Base-by-base conservation (phyloP, 2,888 invertebrate species). In the Conistra vaccinii region DNA sequence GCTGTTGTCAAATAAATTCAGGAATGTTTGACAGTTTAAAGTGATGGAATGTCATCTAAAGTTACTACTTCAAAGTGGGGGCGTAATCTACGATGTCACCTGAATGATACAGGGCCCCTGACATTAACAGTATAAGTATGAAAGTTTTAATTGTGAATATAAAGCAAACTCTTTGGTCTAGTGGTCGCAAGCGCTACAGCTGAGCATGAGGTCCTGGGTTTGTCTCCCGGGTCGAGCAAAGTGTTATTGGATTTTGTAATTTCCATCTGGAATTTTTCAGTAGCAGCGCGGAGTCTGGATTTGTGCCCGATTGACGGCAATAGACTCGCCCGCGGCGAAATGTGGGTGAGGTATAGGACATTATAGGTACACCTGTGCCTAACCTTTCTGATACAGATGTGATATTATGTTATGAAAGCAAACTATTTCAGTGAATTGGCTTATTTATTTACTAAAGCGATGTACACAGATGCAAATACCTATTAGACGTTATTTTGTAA, bases 11-110 rank as follows among this genome's bases (percentile, higher is more conserved):
- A 73, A 65, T 65, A 35, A 65, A 63, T 75, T 83, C 20, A 39
- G 29, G 7, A 76, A 72, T 70, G 42, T 80, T 78, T 65, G 66
- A 32, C 60, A 78, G 69, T 69, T 69, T 58, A 58, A 48, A 70
- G 63, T 70, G 42, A 66, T 42, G 45, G 55, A 57, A 72, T 45
- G 42, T 76, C 67, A 83, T 74, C 32, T 2, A 32, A 72, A 72
- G 67, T 76, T 68, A 68, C 60, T 23, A 45, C 32, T 72, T 65
- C 62, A 74, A 81, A 80, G 58, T 76, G 61, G 48, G 48, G 26
- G 53, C 26, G 17, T 73, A 69, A 65, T 78, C 70, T 58, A 51
- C 63, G 67, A 29, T 68, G 78, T 51, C 51, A 51, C 23, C 51
- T 23, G 48, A 48, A 20, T 51, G 48, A 51, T 23, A 51, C 48